Conservation (phyloP, 2,797 vertebrate species). For the Centropyge bicolor region DNA sequence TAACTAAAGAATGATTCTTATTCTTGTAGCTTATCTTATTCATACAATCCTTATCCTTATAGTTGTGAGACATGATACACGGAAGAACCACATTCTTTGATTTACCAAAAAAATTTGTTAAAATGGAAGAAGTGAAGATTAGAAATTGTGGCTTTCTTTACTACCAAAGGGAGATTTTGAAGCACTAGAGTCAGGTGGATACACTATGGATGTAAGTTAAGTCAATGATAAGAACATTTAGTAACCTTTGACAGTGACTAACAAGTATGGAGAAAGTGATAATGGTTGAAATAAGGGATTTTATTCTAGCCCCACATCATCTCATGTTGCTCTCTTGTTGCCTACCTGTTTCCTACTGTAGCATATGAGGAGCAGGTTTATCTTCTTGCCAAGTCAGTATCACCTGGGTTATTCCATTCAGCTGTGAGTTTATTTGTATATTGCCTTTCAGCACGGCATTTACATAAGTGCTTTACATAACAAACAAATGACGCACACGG, state of each 20-base stretch:
- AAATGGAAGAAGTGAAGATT: background rate
- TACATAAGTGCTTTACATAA: constrained; percentile 11
- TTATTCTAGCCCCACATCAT: background rate
- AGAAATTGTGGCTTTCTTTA: background rate
- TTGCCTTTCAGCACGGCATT: background rate
- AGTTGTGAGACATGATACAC: background rate
- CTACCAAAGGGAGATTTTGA: background rate
- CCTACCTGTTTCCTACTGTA: background rate
- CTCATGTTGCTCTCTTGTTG: too few species aligned
- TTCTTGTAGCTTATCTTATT: background rate
- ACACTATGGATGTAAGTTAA: background rate
- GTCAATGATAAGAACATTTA: background rate
- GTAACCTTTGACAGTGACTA: too few species aligned
- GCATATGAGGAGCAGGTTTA: background rate
- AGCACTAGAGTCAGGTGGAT: background rate
- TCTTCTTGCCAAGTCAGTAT: background rate
- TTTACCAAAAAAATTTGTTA: background rate
- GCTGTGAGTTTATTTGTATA: background rate
- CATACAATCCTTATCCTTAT: background rate
- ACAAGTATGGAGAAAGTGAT: background rate
- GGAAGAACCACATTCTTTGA: background rate
- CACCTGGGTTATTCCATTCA: background rate
- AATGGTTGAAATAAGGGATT: background rate
- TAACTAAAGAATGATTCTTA: background rate
- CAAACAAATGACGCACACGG: background rate